Evolutionary conservation across 2,113 vertebrate genomes (phyloP), one percentile per base, ranked within the genome.

Genomic region (Varanus salvator): DNA sequence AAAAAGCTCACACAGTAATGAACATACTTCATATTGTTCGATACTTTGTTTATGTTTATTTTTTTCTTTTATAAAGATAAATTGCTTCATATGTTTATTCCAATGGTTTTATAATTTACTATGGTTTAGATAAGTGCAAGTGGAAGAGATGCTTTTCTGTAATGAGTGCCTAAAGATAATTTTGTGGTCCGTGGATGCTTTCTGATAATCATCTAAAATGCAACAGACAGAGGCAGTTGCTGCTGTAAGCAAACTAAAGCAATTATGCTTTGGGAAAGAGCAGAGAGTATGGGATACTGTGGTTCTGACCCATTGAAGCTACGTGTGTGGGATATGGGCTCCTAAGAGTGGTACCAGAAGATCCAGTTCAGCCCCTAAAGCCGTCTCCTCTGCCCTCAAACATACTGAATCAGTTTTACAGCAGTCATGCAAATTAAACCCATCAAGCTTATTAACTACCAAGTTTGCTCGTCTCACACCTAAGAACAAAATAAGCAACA

Each of bases 151-250:
- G 48, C 6, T 25, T 71, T 29, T 91, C 88, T 87, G 4, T 85
- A 8, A 83, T 60, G 86, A 86, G 80, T 90, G 34, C 31, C 1
- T 90, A 84, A 89, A 95, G 68, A 8, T 80, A 80, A 89, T 68
- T 25, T 95, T 84, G 34, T 66, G 72, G 64, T 85, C 91, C 89
- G n/a, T 90, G 93, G 14, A 93, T 95, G 80, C 11, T 89, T 86
- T 94, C 87, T 83, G 66, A 68, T 86, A 57, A 68, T 75, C 25
- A 88, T 92, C 84, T 92, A 68, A 48, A 84, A 25, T 88, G 88
- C 29, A 83, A 17, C 38, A 83, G 29, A 87, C 92, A 83, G 54
- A 92, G 87, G 60, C 93, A 78, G 90, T 95, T 90, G 85, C 48
- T 89, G 81, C 5, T 3, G 38, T 85, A 84, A 90, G 93, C 91